A percentile compares a stretch with the other conserved stretches of the same genome.
phyloP scores from a whole-genome alignment of 2,113 vertebrate genomes.

The Odobenus rosmarus region DNA sequence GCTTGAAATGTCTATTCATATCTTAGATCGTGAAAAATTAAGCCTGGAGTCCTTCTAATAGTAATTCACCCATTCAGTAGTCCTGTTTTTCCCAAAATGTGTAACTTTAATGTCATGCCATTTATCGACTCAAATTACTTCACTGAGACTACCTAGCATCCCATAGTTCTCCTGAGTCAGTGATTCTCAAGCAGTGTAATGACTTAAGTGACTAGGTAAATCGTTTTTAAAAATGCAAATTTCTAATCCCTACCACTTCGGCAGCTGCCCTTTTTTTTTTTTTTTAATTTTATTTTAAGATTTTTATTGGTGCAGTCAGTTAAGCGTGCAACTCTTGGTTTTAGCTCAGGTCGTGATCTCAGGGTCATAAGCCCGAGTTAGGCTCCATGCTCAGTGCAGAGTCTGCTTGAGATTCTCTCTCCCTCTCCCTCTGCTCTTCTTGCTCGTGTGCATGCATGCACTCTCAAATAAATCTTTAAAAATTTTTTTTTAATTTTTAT shows the following conservation, averaged over 20 bases:
- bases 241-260: background rate
- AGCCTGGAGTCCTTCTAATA: background rate
- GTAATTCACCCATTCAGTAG: background rate
- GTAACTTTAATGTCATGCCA: background rate
- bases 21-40: background rate
- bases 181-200: background rate
- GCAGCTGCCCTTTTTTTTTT: background rate
- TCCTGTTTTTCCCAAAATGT: constrained; percentile 31
- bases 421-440: background rate
- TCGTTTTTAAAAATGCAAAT: background rate
- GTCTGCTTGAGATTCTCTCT: background rate
- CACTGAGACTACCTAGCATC: background rate
- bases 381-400: background rate
- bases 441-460: background rate
- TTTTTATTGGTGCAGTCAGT: background rate
- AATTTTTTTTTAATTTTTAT: background rate
- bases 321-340: background rate
- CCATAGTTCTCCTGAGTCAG: background rate
- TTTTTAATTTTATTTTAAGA: background rate
- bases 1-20: background rate
- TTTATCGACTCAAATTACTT: background rate
- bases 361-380: background rate
- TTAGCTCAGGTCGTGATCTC: background rate
- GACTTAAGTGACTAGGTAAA: background rate
- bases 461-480: background rate